phyloP scores from a whole-genome alignment of 2,113 vertebrate genomes.

The Dicrurus megarhynchus region DNA sequence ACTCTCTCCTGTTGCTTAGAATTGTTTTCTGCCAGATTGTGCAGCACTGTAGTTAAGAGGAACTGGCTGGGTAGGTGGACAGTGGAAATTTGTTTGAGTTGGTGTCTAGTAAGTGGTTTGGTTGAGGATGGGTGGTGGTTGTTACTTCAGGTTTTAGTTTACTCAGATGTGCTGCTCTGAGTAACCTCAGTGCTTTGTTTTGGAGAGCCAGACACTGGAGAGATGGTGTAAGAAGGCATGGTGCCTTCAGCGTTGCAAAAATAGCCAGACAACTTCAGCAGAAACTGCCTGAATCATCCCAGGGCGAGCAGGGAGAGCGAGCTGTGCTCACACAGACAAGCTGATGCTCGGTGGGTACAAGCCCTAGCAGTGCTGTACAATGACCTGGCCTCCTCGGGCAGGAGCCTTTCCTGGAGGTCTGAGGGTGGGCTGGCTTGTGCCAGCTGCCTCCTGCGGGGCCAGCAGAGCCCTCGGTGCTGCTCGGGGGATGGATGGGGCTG shows the following conservation, averaged over 20 bases:
- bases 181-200: background rate
- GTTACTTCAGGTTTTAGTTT: background rate
- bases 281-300: background rate
- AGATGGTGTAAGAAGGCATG: background rate
- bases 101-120: background rate
- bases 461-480: background rate
- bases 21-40: background rate
- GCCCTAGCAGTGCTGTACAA: rapidly evolving
- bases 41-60: background rate
- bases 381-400: background rate
- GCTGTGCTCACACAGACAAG: background rate
- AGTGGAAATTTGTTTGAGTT: background rate
- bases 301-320: background rate
- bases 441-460: background rate
- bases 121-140: background rate
- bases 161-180: background rate
- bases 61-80: background rate
- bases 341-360: background rate
- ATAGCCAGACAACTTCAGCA: background rate
- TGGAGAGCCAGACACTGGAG: background rate
- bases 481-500: background rate
- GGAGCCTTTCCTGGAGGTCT: background rate
- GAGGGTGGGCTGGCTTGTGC: background rate
- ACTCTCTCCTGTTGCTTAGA: background rate
- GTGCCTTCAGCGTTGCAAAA: background rate